A percentile compares a stretch with the other conserved stretches of the same genome.
These are phyloP conservation scores for Drosophila heteroneura DNA, from an alignment of 2,888 invertebrate genomes.

Conservation along the genomic window DNA sequence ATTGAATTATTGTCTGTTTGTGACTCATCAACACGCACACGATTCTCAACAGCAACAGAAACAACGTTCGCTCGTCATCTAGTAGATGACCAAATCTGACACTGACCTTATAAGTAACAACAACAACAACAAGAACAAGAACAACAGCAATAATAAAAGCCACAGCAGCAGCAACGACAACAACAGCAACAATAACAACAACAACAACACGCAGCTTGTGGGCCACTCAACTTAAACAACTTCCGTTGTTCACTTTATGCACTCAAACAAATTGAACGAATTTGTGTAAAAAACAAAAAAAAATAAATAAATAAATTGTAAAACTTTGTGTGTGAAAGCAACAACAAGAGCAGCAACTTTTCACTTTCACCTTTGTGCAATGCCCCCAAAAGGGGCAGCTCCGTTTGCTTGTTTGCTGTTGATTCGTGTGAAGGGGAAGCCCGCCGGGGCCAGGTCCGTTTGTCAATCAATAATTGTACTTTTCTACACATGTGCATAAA, in stretches of 20 bases:
- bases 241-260: conserved; percentile 61
- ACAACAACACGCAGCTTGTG: conserved; percentile 1
- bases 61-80: conserved; percentile 15
- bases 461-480: conserved; percentile 60
- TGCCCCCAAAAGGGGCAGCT: conserved; percentile 15
- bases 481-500: neutral
- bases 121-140: conserved; percentile 1
- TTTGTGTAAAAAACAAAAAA: conserved; percentile 28
- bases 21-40: conserved; percentile 39
- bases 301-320: conserved; percentile 29
- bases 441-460: neutral
- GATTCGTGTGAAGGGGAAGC: conserved; percentile 15
- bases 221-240: conserved; percentile 59
- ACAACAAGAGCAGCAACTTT: conserved; percentile 31
- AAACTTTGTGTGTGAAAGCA: conserved; percentile 49
- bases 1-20: conserved; percentile 9
- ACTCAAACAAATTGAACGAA: conserved; percentile 45
- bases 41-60: conserved; percentile 1
- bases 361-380: conserved; percentile 69
- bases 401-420: neutral
- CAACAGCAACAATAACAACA: neutral
- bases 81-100: conserved; percentile 62
- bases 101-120: conserved; percentile 66
- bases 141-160: neutral
- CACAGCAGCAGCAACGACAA: conserved; percentile 8